Evolutionary conservation across 2,113 vertebrate species (phyloP), one percentile per base, ranked within the genome.

Genomic region (Sceloporus tristichus): DNA sequence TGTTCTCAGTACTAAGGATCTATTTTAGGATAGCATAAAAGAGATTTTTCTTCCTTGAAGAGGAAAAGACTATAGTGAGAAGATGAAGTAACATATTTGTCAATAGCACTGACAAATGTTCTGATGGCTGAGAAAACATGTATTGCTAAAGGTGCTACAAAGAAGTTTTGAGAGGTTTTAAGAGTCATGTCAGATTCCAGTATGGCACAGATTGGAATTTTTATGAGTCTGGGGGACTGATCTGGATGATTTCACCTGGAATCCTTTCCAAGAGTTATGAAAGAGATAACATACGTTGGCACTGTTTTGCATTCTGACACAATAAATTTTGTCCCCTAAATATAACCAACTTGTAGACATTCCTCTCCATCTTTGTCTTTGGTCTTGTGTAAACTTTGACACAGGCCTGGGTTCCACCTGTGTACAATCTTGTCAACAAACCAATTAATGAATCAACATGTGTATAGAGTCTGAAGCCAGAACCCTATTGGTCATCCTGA

Each of bases 31-130:
- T 48, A 89, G 92, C 91, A 84, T 83, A 75, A 78, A 53, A 59
- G 87, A 91, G 79, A 19, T 88, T 91, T 94, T 93, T 92, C 87
- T 85, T 88, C 89, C 38, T 59, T 87, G 66, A 66, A 14, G 88
- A 87, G 84, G 23, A 75, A 56, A 68, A 78, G 65, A 90, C 75
- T 48, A 21, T 62, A 89, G 62, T 90, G 34, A 78, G 66, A 70
- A 89, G 76, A 87, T 77, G 90, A 90, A 93, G 86, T 4, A 87
- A 78, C 40, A 53, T 78, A 53, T 86, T 78, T 78, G 54, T 79
- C 75, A 86, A 70, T 79, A 86, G 75, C 75, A 70, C 34, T 86
- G 75, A 79, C 40, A 86, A 86, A 79, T 79, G 38, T 59, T 65
- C 65, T 25, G 29, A 78, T 86, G 62, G 13, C 75, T 68, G 73